Evolutionary conservation across 2,797 vertebrate species (phyloP), one percentile per base, ranked within the genome.

Genomic region (Gadopsis bispinosus): DNA sequence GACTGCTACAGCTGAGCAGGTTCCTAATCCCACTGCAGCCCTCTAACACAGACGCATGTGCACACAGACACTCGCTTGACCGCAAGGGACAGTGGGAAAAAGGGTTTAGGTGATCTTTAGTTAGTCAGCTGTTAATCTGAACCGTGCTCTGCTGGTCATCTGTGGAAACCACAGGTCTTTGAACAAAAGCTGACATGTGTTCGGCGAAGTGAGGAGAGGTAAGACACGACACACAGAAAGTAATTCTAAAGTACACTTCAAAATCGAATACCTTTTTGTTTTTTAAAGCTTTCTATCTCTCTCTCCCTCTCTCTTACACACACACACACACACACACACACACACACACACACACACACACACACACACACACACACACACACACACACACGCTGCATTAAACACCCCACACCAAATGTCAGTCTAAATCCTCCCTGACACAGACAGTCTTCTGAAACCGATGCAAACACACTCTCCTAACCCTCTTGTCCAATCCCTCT

Each of bases 341-440:
- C 31, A 33, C 31, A 35, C 33, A 35, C 48, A 11, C 51, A 13
- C 65, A 29, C 43, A 7, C 48, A n/a, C 53, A 60, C 43, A n/a
- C 47, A 73, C 26, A 60, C 56, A 45, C 31, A 50, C 63, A 69
- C 75, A 72, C 55, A 68, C 74, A 66, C 64, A 67, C 64, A 61
- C 65, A 62, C 53, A 51, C 3, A 59, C n/a, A 37, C 48, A 69
- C 37, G 48, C 66, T 69, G 55, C 66, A 60, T 88, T 79, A 86
- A 81, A 73, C 76, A 77, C 33, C 65, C 39, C 12, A 41, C 71
- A 69, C 67, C 75, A 80, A 84, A 90, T 81, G 87, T 84, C 88
- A 86, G 61, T 73, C 35, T 59, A 88, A 92, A 92, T 88, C 88
- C 91, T 86, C 75, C 75, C 83, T 73, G 83, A 79, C 75, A 86